Evolutionary conservation across 2,888 invertebrate species (phyloP).

Genomic region (Agriopis leucophaearia): DNA sequence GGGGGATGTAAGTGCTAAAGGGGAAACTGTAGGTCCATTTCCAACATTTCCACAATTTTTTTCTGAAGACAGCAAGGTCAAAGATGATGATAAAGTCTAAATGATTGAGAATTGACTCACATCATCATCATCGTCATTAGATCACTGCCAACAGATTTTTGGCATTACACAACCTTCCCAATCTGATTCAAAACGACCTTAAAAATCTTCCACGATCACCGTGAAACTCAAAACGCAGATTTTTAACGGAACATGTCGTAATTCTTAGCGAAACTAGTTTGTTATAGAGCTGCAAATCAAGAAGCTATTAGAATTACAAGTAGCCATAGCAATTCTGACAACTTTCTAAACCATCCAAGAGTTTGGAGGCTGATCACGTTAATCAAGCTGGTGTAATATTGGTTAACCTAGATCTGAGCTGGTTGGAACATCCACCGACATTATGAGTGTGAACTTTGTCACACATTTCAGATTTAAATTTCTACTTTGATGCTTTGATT

Average conservation of each 20-base stretch:
- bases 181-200: neutral
- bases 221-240: constrained; percentile 3
- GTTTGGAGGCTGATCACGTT: constrained; percentile 38
- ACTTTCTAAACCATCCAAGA: constrained; percentile 57
- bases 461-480: constrained; percentile 15
- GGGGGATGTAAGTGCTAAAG: too few species aligned
- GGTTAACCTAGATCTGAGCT: constrained; percentile 30
- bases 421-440: constrained; percentile 14
- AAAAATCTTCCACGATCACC: constrained; percentile 8
- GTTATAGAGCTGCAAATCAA: constrained; percentile 11
- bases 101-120: too few species aligned
- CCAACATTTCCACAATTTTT: too few species aligned
- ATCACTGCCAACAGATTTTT: too few species aligned
- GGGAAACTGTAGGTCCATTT: too few species aligned
- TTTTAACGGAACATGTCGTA: constrained; percentile 23
- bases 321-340: constrained; percentile 50
- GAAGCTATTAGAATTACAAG: constrained; percentile 32
- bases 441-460: constrained; percentile 25
- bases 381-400: constrained; percentile 32
- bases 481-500: constrained; percentile 11
- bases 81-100: too few species aligned
- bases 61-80: too few species aligned
- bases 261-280: constrained; percentile 12
- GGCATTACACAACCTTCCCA: neutral
- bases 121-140: too few species aligned